Base-by-base conservation (phyloP, 2,888 invertebrate species). In the Idaea aversata region DNA sequence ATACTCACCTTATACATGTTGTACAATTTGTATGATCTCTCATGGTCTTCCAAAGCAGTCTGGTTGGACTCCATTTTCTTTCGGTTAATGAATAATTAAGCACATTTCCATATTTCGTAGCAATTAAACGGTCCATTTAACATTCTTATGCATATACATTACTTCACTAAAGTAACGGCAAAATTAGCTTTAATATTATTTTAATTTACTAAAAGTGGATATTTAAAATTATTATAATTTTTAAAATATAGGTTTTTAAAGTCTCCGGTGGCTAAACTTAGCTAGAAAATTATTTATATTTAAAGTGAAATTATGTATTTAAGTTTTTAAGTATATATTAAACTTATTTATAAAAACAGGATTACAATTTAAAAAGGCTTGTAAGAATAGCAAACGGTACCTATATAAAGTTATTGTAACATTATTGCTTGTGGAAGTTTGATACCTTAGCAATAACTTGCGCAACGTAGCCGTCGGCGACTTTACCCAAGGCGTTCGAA, bases 1-100 rank as follows among this genome's bases (percentile, higher is more conserved):
- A 65, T 65, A 71, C 85, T 87, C 83, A 92, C 92, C 91, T 91
- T 91, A 75, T 92, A 91, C 88, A 91, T 87, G 70, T 80, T 86
- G 76, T 90, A 92, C 72, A 88, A 81, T 80, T 91, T 92, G 81
- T 91, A 92, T 65, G 84, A 82, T 79, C 88, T 85, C 70, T 88
- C 90, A 72, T 88, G 90, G 70, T 87, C 87, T 68, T 86, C 88
- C 74, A 85, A 76, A 69, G 83, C 73, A 70, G 85, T 79, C 75
- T 85, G 90, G 68, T 85, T 75, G 64, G 87, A 83, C 78, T 90
- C 90, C 91, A 91, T 92, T 78, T 80, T 83, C 80, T 78, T 76
- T 77, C 79, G 82, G 82, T 72, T 81, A 84, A 84, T 80, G 78
- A 77, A 68, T 73, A 73, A 77, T 82, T 68, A 63, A 67, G 66